phyloP scores from a whole-genome alignment of 2,797 vertebrate species.

The Vultur gryphus region DNA sequence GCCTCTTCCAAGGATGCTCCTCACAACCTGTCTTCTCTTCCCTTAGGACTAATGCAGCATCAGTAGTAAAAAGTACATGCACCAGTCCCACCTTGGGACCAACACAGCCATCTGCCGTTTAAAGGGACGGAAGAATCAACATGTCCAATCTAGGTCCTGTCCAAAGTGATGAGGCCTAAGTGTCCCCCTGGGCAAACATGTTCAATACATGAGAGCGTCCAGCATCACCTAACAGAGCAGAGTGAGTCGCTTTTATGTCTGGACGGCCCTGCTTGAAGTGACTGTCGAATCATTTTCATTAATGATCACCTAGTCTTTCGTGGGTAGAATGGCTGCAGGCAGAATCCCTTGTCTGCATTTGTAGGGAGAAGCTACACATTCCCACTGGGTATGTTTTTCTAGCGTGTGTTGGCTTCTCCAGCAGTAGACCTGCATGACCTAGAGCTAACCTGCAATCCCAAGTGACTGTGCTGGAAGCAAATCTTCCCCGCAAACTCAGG shows the following conservation, averaged over 20 bases:
- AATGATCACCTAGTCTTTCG: background rate
- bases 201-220: background rate
- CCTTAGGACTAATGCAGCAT: background rate
- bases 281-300: background rate
- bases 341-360: background rate
- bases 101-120: background rate
- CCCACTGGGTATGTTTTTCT: background rate
- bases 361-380: background rate
- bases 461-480: background rate
- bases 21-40: background rate
- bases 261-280: background rate
- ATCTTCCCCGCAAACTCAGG: background rate
- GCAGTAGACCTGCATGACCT: background rate
- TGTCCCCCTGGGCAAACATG: background rate
- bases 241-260: accelerated
- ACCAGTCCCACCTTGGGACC: background rate
- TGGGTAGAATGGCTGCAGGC: background rate
- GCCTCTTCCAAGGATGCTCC: background rate
- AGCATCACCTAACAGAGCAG: background rate
- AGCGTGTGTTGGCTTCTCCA: background rate
- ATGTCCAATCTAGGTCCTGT: background rate
- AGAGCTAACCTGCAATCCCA: background rate
- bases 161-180: background rate
- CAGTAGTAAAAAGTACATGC: accelerated
- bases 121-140: background rate